These are phyloP conservation scores for Pangasius larnaudii DNA, from an alignment of 2,797 vertebrate genomes.

Conservation along the genomic window DNA sequence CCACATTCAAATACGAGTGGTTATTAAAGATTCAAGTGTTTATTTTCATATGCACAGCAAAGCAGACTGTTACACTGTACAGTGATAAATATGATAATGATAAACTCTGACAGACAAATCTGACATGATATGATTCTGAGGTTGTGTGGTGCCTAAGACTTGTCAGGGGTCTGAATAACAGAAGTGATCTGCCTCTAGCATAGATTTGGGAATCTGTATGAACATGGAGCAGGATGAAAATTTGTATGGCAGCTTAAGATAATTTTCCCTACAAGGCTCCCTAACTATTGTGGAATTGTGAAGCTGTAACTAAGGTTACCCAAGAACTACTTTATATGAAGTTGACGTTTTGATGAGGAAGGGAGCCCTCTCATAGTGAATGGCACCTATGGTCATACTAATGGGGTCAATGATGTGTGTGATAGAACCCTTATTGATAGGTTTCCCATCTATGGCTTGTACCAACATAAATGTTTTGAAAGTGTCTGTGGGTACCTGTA, in stretches of 20 bases:
- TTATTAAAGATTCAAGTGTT: background rate
- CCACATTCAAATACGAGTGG: too few species aligned
- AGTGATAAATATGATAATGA: background rate
- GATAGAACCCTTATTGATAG: background rate
- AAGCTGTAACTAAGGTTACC: background rate
- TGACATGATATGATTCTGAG: background rate
- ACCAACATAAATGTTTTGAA: background rate
- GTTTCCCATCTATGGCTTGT: background rate
- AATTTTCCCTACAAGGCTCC: background rate
- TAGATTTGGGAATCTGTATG: background rate
- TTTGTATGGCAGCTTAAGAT: background rate
- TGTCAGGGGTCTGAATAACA: background rate
- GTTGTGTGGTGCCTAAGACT: background rate
- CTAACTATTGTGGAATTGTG: background rate
- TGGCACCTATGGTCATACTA: background rate
- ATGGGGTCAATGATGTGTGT: background rate
- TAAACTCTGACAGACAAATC: too few species aligned
- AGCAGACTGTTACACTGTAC: background rate
- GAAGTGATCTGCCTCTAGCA: background rate
- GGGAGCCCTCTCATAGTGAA: background rate
- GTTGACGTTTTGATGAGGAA: background rate
- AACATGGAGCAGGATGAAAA: background rate
- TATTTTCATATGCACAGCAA: background rate
- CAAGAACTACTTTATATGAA: background rate
- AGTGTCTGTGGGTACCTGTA: background rate